phyloP scores from a whole-genome alignment of 2,113 vertebrate species.

The Calypte anna region DNA sequence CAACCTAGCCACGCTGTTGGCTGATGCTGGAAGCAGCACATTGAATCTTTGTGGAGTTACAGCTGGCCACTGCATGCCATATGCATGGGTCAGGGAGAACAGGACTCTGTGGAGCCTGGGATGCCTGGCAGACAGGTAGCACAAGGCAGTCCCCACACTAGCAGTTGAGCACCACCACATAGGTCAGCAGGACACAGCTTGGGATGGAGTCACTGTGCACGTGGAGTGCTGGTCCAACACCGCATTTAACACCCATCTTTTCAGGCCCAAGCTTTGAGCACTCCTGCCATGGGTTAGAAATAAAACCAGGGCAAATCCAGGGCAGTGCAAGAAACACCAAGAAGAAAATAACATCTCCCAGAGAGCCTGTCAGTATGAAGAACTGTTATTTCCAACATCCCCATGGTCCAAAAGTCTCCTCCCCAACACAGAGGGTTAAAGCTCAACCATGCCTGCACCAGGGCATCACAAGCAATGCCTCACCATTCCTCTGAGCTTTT shows the following conservation, averaged over 20 bases:
- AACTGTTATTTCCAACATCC: not conserved
- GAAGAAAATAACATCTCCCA: not conserved
- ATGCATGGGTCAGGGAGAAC: accelerated
- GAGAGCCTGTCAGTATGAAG: not conserved
- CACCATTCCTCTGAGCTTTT: not conserved
- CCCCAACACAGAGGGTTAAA: not conserved
- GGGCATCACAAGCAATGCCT: not conserved
- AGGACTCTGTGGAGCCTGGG: not conserved
- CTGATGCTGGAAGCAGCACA: not conserved
- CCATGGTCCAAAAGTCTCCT: accelerated
- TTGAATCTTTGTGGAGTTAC: not conserved
- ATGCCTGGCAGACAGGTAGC: not conserved
- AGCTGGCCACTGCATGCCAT: not conserved
- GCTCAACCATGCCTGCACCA: accelerated
- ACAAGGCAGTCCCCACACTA: no score
- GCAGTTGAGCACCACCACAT: not conserved
- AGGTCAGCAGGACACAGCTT: accelerated
- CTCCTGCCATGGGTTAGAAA: accelerated
- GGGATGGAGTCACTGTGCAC: not conserved
- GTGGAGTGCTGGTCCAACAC: not conserved
- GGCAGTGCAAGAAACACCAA: accelerated
- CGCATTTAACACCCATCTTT: not conserved
- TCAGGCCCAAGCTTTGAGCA: not conserved
- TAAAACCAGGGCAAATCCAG: not conserved
- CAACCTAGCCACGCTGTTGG: no score